Conservation (phyloP, 2,113 vertebrate genomes). For the Myotis yumanensis region DNA sequence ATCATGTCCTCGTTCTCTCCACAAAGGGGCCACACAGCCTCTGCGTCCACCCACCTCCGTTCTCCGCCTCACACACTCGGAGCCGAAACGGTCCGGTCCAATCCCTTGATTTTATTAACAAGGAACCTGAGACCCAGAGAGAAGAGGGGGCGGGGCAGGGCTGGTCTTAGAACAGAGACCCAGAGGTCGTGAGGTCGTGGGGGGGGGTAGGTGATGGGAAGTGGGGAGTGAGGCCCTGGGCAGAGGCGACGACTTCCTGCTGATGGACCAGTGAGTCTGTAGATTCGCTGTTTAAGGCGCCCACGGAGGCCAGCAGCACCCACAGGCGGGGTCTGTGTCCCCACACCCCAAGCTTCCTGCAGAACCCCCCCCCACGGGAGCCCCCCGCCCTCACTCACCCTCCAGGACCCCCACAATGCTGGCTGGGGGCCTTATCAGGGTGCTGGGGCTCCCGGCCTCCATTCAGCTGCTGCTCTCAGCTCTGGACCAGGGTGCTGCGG, state of each 20-base stretch:
- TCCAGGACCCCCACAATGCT: too few species aligned
- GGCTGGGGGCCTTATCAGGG: neutral
- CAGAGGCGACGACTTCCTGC: neutral
- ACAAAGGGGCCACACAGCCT: neutral
- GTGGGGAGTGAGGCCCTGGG: neutral
- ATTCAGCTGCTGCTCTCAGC: neutral
- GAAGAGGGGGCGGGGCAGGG: neutral
- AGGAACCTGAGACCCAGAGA: neutral
- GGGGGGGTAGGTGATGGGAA: too few species aligned
- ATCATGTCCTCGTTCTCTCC: neutral
- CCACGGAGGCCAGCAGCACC: neutral
- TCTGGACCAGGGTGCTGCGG: neutral
- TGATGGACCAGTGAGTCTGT: neutral
- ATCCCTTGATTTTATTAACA: neutral
- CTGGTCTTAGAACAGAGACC: neutral
- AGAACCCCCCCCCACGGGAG: neutral
- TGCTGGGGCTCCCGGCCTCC: neutral
- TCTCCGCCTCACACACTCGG: neutral
- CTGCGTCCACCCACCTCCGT: too few species aligned
- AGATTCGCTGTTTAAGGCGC: neutral
- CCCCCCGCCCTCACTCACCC: neutral
- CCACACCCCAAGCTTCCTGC: neutral
- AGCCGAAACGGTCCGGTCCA: neutral
- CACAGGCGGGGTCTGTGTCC: rapidly evolving
- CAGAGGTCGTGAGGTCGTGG: too few species aligned